These are phyloP conservation scores for Cololabis saira DNA, from an alignment of 2,113 vertebrate genomes.

Conservation along the genomic window DNA sequence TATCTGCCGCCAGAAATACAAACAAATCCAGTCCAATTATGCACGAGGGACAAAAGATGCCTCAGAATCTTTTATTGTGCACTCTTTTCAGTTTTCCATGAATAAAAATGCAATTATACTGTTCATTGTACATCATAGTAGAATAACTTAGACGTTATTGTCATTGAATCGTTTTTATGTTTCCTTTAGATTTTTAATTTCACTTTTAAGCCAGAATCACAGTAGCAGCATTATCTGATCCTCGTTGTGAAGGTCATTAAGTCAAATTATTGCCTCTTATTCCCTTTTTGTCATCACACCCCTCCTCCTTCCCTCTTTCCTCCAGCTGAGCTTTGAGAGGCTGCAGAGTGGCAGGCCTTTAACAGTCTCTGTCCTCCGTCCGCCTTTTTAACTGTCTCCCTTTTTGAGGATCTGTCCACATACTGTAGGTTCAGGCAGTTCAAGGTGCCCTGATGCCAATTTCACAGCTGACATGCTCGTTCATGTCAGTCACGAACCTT, in stretches of 20 bases:
- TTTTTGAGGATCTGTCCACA: slow-evolving; percentile 40
- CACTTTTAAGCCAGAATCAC: not conserved
- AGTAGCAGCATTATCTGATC: not conserved
- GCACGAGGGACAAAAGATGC: slow-evolving; percentile 2
- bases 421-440: slow-evolving; percentile 57
- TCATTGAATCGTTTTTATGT: not conserved
- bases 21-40: slow-evolving; percentile 9
- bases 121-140: too few species aligned
- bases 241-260: slow-evolving; percentile 14
- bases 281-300: slow-evolving; percentile 3
- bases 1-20: not conserved
- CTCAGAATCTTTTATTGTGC: slow-evolving; percentile 4
- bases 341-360: slow-evolving; percentile 23
- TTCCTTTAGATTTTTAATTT: not conserved
- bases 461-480: slow-evolving; percentile 77
- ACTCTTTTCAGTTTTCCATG: not conserved
- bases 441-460: slow-evolving; percentile 73
- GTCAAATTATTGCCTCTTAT: slow-evolving; percentile 12
- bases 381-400: slow-evolving; percentile 30
- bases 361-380: slow-evolving; percentile 21
- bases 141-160: not conserved
- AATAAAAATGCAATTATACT: not conserved
- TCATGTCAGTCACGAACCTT: slow-evolving; percentile 61
- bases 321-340: slow-evolving; percentile 25
- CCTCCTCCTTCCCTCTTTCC: slow-evolving; percentile 2